Evolutionary conservation across 1,140 invertebrate species (phyloP).

Genomic region (Gryon sp.): DNA sequence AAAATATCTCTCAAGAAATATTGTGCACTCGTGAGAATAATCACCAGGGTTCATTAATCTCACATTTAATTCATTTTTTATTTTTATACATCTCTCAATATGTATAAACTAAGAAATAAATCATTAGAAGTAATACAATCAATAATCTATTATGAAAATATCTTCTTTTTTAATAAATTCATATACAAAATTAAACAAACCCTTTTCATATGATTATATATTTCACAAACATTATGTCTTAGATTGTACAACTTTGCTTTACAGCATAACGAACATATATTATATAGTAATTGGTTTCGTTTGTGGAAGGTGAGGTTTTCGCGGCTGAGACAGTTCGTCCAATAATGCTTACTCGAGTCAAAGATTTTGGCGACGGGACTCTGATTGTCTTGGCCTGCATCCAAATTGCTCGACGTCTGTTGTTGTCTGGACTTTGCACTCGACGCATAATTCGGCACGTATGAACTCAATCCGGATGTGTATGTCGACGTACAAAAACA

Average conservation of each 20-base stretch:
- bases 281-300: conserved; percentile 34
- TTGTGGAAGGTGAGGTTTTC: conserved; percentile 10
- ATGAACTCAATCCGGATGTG: conserved; percentile 35
- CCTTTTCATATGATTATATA: too few relatives aligned
- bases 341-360: conserved; percentile 23
- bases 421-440: conserved; percentile 37
- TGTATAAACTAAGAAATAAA: too few relatives aligned
- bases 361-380: conserved; percentile 17
- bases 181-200: too few relatives aligned
- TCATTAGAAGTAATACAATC: too few relatives aligned
- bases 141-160: too few relatives aligned
- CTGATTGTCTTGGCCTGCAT: conserved; percentile 47
- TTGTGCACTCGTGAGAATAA: conserved; percentile 23
- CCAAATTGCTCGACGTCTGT: conserved; percentile 46
- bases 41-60: neutral
- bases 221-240: too few relatives aligned
- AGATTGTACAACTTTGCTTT: too few relatives aligned
- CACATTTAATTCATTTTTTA: too few relatives aligned
- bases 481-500: conserved; percentile 44
- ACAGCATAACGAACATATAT: conserved; percentile 32
- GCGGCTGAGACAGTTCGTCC: conserved; percentile 14
- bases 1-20: conserved; percentile 27
- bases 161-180: too few relatives aligned
- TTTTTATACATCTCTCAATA: too few relatives aligned
- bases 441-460: conserved; percentile 56